These are phyloP conservation scores for Erinaceus europaeus DNA, from an alignment of 2,113 vertebrate genomes.

Conservation along the genomic window DNA sequence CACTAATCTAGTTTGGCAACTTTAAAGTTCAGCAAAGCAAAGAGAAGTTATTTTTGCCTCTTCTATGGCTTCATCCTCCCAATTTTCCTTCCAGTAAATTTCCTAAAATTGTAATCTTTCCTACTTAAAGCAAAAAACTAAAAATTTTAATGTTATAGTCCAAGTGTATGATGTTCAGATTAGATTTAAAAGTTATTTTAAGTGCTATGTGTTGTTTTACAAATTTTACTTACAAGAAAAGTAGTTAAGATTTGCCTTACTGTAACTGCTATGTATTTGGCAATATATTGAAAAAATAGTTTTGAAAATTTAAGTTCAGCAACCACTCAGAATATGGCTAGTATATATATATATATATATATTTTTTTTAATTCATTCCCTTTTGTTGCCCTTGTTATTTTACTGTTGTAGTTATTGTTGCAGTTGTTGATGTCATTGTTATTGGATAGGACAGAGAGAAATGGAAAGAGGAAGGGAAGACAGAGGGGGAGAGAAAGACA, in stretches of 20 bases:
- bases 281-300: background rate
- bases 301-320: background rate
- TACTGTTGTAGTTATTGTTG: too few relatives aligned
- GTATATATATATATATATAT: too few relatives aligned
- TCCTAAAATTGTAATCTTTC: background rate
- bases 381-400: too few relatives aligned
- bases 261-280: background rate
- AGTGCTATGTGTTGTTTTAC: background rate
- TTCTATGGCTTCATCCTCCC: background rate
- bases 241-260: conserved; percentile 10
- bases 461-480: too few relatives aligned
- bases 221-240: conserved; percentile 21
- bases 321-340: background rate
- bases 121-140: conserved; percentile 36
- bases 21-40: conserved; percentile 43
- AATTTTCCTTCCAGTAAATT: conserved; percentile 19
- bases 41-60: conserved; percentile 34
- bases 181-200: conserved; percentile 15
- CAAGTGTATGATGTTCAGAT: conserved; percentile 25
- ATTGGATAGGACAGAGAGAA: too few relatives aligned
- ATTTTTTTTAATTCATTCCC: too few relatives aligned
- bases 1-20: conserved; percentile 52
- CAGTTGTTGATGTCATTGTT: too few relatives aligned
- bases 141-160: background rate
- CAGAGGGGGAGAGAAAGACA: too few relatives aligned